Base-by-base conservation (phyloP, 2,113 vertebrate genomes). In the Murina feae region DNA sequence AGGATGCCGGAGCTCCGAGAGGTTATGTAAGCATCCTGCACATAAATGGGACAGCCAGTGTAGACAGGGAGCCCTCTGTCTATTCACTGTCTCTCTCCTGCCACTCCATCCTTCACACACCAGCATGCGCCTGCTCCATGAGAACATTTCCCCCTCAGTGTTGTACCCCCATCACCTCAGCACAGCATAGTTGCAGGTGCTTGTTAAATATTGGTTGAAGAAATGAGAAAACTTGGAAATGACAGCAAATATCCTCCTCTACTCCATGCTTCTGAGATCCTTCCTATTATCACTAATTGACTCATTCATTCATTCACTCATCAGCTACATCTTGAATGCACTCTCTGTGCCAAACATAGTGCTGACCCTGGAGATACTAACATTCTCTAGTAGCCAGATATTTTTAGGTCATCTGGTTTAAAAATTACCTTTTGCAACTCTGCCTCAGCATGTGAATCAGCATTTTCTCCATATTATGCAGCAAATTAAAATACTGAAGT, bases 401-500 rank as follows among this genome's bases (percentile, higher is more conserved):
- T 32, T 87, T 84, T 80, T 16, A 71, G 66, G 66, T 68, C 90
- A 86, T 35, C 49, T 78, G 35, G 81, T 68, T 89, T 30, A 58
- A 66, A 44, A 91, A 87, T 72, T 58, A 74, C 55, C 51, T 60
- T 84, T 78, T 82, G 10, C 42, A 75, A 44, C 47, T 90, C 49
- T 51, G 28, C 49, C 72, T 84, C 37, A 47, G 14, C 16, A 3
- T 74, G 55, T 69, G 81, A 93, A 79, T 87, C 63, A 84, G 49
- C 53, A 92, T 58, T 93, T 96, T 92, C 37, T 88, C 32, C 51
- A 66, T 21, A 78, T 51, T 82, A 93, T 37, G 17, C 44, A 82
- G 88, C 90, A 93, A 89, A 81, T 91, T 81, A 92, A 93, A 92
- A 82, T 35, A 42, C 16, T 53, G n/a, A 91, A 92, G 23, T 78